Evolutionary conservation across 2,888 invertebrate species (phyloP), one percentile per base, ranked within the genome.

Genomic region (Conops quadrifasciatus): DNA sequence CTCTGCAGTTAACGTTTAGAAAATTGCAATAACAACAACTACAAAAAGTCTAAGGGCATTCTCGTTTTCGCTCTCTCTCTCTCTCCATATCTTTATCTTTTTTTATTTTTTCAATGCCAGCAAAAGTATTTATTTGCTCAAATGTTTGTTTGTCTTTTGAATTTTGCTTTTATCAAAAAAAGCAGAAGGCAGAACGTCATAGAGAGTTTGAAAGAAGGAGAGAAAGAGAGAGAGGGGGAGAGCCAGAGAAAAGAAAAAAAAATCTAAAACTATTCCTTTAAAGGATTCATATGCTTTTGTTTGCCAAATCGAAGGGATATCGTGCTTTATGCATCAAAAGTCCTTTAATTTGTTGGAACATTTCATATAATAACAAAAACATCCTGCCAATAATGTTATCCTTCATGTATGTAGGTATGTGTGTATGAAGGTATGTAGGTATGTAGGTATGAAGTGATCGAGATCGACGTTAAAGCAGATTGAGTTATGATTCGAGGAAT

Each of bases 121-220:
- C 62, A 71, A 67, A 62, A 53, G 49, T 36, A 69, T 59, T 69
- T 60, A 70, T 72, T 72, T 67, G 63, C 70, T 21, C 72, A 72
- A 72, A 72, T 60, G 70, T 69, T 71, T 73, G 60, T 71, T 71
- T 71, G 68, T 73, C 71, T 73, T 71, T 69, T 71, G 73, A 73
- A 71, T 71, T 71, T 62, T 58, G 68, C 73, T 67, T 73, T 71
- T 71, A 71, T 64, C 67, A 71, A 72, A 72, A 67, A 67, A n/a
- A 45, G 47, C 67, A 2, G 15, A 26, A 58, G 3, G 1, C 53
- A 53, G 19, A 9, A 19, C 19, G 9, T 21, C 19, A 53, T 2
- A 19, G 21, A 53, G 21, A 21, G 21, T 11, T 5, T n/a, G 11
- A 15, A 13, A 49, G 16, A 53, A 30, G 59, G 51, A 47, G 59